Percentiles rank a stretch among this genome's conserved stretches.
phyloP scores from a whole-genome alignment of 1,140 invertebrate species.

The Bombus affinis region DNA sequence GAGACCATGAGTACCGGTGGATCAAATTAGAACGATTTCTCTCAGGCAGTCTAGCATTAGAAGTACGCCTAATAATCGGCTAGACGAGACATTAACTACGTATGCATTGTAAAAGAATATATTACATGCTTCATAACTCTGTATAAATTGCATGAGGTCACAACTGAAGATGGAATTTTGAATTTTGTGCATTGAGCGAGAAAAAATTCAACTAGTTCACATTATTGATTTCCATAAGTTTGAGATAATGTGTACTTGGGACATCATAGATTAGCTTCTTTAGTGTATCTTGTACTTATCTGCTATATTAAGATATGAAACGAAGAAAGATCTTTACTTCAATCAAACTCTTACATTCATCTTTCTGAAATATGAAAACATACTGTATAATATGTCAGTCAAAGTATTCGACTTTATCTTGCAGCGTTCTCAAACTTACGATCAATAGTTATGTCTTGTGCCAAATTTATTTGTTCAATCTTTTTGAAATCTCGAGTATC shows the following conservation, averaged over 20 bases:
- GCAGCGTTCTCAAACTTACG: neutral
- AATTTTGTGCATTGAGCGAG: conserved; percentile 31
- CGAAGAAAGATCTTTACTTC: neutral
- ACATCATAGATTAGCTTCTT: neutral
- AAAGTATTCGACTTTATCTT: neutral
- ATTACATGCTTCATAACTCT: conserved; percentile 11
- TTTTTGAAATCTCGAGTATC: neutral
- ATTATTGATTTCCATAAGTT: neutral
- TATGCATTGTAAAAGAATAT: neutral
- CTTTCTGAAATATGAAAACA: neutral
- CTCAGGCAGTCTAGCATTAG: neutral
- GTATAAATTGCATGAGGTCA: neutral
- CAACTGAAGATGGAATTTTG: neutral
- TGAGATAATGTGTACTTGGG: neutral
- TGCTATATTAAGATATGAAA: neutral
- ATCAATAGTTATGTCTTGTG: neutral
- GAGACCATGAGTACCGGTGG: conserved; percentile 38
- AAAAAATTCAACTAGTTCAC: neutral
- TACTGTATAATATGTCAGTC: too few relatives aligned
- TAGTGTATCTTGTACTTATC: neutral
- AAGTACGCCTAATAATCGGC: neutral
- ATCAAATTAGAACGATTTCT: conserved; percentile 33
- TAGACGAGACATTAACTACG: conserved; percentile 16
- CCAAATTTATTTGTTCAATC: neutral
- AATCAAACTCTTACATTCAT: neutral